phyloP scores from a whole-genome alignment of 2,113 vertebrate species.

The Labeo catla region DNA sequence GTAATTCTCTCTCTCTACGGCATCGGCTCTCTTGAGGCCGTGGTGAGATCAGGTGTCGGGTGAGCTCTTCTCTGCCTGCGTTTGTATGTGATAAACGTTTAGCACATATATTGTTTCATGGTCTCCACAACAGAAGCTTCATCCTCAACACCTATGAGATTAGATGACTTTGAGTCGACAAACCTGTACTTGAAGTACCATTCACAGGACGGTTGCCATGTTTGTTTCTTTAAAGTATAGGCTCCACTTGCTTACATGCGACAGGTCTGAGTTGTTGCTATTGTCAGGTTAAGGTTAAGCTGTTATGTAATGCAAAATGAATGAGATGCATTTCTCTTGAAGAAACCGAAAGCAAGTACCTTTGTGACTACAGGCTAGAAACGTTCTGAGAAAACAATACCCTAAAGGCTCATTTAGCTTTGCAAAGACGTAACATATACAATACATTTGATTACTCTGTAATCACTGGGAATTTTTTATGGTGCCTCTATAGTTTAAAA shows the following conservation, averaged over 20 bases:
- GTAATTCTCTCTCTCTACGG: constrained; percentile 48
- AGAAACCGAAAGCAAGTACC: constrained; percentile 9
- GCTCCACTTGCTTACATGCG: background rate
- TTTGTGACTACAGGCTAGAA: constrained; percentile 1
- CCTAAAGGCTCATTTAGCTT: constrained; percentile 3
- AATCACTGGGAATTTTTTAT: background rate
- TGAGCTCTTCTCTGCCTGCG: constrained; percentile 47
- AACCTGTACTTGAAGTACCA: constrained; percentile 18
- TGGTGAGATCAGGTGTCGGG: constrained; percentile 52
- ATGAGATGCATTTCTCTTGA: background rate
- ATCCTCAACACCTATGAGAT: background rate
- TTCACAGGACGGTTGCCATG: background rate
- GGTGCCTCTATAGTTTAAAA: background rate
- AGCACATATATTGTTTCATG: constrained; percentile 31
- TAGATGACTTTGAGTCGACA: background rate
- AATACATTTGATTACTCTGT: background rate
- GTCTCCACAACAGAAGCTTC: constrained; percentile 45
- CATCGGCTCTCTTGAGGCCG: constrained; percentile 26
- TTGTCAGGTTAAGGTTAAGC: constrained; percentile 8
- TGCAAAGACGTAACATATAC: background rate
- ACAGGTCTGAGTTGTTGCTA: constrained; percentile 1
- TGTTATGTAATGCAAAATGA: background rate
- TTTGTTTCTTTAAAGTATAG: background rate
- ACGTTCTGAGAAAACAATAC: constrained; percentile 23
- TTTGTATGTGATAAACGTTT: background rate